Conservation (phyloP, 2,113 vertebrate species). For the Odocoileus virginianus region DNA sequence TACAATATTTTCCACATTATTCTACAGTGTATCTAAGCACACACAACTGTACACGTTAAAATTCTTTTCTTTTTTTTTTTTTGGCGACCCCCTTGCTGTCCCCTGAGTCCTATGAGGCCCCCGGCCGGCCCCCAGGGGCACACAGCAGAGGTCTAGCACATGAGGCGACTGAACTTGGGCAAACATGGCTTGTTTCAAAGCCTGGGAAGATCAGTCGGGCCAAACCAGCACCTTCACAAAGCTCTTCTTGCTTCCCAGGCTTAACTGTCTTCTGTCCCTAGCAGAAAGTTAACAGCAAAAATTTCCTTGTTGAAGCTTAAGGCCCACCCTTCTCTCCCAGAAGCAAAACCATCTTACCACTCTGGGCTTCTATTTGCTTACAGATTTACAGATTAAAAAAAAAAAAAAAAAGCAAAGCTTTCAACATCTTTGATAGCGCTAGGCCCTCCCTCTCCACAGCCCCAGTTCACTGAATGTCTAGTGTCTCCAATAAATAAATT, state of each 20-base stretch:
- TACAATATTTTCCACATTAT: conserved; percentile 93
- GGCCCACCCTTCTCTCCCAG: conserved; percentile 25
- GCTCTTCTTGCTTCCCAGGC: conserved; percentile 47
- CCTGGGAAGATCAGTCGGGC: conserved; percentile 24
- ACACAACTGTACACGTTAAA: conserved; percentile 80
- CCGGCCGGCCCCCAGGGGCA: neutral
- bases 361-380: neutral
- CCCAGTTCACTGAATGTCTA: conserved; percentile 82
- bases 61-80: neutral
- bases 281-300: conserved; percentile 43
- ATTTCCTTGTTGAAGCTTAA: neutral
- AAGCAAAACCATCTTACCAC: conserved; percentile 50
- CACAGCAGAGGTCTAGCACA: neutral
- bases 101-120: neutral
- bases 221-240: neutral
- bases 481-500: conserved; percentile 88
- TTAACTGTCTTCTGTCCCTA: conserved; percentile 12
- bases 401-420: neutral
- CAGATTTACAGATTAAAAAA: conserved; percentile 36
- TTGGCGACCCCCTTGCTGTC: neutral
- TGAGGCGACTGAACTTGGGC: neutral
- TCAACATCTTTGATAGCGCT: conserved; percentile 19
- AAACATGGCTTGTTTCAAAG: conserved; percentile 51
- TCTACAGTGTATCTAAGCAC: conserved; percentile 91
- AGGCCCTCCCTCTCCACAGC: conserved; percentile 35